These are phyloP conservation scores for Saimiri boliviensis DNA, from an alignment of 2,113 vertebrate genomes.

Conservation along the genomic window DNA sequence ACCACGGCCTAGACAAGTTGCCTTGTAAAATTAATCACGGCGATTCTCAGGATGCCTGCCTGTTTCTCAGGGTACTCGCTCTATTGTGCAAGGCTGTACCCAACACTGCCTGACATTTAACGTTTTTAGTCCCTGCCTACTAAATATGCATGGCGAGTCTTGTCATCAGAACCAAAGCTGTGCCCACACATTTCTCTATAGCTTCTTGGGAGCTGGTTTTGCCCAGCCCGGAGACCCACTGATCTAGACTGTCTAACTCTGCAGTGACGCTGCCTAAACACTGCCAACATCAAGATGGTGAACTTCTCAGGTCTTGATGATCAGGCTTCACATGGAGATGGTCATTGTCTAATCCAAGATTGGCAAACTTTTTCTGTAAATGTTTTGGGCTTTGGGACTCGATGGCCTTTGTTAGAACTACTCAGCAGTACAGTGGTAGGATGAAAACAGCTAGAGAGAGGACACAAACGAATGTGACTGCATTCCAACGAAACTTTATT, in stretches of 20 bases:
- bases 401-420: background rate
- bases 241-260: background rate
- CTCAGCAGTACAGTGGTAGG: fast-evolving
- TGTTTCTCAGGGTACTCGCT: background rate
- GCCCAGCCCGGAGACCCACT: background rate
- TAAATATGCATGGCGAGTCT: background rate
- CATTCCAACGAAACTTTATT: background rate
- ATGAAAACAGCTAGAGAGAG: background rate
- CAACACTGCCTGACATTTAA: no score
- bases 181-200: no score
- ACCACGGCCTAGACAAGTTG: background rate
- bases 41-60: background rate
- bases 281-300: fast-evolving
- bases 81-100: background rate
- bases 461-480: background rate
- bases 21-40: background rate
- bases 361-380: background rate
- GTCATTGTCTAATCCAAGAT: background rate
- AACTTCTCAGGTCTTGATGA: background rate
- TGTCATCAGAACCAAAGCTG: background rate
- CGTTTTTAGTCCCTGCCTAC: background rate
- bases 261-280: no score
- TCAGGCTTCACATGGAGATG: background rate
- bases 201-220: no score
- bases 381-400: background rate